Conservation (phyloP, 2,797 vertebrate species). For the Phyllotis vaccarum region DNA sequence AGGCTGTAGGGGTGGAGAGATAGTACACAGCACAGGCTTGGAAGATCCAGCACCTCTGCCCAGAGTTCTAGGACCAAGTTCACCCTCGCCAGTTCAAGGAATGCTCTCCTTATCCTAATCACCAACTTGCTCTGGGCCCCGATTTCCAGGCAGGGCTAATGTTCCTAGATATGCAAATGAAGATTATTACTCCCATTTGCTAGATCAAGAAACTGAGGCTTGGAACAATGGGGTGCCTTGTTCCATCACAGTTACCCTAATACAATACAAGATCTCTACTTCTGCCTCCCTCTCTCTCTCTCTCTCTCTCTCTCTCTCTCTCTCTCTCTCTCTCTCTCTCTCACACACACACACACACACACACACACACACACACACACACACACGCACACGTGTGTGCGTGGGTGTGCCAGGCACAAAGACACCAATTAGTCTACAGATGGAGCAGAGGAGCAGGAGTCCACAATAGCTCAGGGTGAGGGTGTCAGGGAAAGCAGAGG, state of each 20-base stretch:
- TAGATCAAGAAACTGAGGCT: slow-evolving; percentile 38
- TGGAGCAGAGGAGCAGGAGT: background rate
- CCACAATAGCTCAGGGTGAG: background rate
- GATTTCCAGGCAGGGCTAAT: background rate
- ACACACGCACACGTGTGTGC: background rate
- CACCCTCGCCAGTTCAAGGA: background rate
- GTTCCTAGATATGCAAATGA: background rate
- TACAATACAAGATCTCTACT: background rate
- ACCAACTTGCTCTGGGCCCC: background rate
- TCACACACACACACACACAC: background rate
- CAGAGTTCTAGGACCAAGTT: slow-evolving; percentile 8
- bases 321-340: too few relatives aligned
- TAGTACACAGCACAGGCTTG: background rate
- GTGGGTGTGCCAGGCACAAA: accelerated
- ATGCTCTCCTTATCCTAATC: slow-evolving; percentile 71
- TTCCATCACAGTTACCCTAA: background rate
- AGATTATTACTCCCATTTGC: background rate
- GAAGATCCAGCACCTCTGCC: background rate
- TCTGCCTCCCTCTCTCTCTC: background rate
- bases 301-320: too few relatives aligned
- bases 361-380: background rate
- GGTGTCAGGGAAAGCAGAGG: accelerated
- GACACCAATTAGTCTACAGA: background rate
- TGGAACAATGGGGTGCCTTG: background rate
- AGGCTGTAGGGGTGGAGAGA: slow-evolving; percentile 51